Evolutionary conservation across 2,888 invertebrate genomes (phyloP).

Genomic region (Gortyna flavago): DNA sequence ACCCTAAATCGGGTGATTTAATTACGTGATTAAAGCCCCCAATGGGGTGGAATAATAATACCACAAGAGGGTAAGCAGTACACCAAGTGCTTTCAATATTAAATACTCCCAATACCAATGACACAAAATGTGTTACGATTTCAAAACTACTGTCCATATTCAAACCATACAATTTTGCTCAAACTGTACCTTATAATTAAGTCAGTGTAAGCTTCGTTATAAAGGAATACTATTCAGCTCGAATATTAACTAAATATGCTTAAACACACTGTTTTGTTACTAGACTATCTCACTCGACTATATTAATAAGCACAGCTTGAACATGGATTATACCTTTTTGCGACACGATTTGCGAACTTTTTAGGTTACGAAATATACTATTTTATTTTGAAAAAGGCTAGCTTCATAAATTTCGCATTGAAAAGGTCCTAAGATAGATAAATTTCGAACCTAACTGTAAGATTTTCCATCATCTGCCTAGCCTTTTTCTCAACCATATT

Average conservation of each 20-base stretch:
- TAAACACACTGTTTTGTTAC: slow-evolving; percentile 10
- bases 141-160: slow-evolving; percentile 9
- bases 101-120: slow-evolving; percentile 13
- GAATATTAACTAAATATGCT: slow-evolving; percentile 34
- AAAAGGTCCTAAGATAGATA: background rate
- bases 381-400: background rate
- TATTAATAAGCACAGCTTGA: slow-evolving; percentile 20
- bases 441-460: background rate
- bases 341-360: background rate
- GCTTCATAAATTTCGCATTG: background rate
- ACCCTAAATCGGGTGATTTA: slow-evolving; percentile 7
- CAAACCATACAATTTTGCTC: background rate
- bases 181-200: slow-evolving; percentile 8
- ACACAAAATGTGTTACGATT: background rate
- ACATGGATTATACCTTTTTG: background rate
- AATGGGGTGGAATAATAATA: slow-evolving; percentile 37
- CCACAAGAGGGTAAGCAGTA: slow-evolving; percentile 21
- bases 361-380: background rate
- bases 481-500: too few species aligned
- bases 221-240: slow-evolving; percentile 26
- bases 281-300: slow-evolving; percentile 23
- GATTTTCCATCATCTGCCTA: background rate
- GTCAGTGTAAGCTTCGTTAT: background rate
- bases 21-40: slow-evolving; percentile 35
- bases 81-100: slow-evolving; percentile 36